Evolutionary conservation across 2,888 invertebrate genomes (phyloP), one percentile per base, ranked within the genome.

Genomic region (Meganola albula): DNA sequence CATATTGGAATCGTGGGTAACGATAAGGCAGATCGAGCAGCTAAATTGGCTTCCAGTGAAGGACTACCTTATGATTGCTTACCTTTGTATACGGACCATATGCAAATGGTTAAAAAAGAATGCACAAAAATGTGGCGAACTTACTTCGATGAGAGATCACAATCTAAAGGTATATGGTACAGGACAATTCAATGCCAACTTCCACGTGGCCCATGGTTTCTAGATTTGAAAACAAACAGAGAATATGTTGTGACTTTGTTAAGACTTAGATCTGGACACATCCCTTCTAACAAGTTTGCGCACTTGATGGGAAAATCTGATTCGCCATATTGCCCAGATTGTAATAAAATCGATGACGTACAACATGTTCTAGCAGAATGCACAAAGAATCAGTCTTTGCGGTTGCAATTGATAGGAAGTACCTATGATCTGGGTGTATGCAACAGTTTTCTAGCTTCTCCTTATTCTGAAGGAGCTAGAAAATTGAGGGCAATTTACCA

Each of bases 221-320:
- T 14, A 13, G 10, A 14, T 7, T 3, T 2, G n/a, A 14, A 9
- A 3, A 2, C 23, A 5, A 23, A 14, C 12, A 23, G 23, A 8
- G 13, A 10, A 1, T 24, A 24, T 22, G 18, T 24, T 2, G 24
- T 18, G 8, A 12, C 24, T 12, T 11, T 16, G 3, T 11, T 10
- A 12, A 24, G 18, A 24, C 18, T 31, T 11, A 9, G 24, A 5
- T 24, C 23, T 2, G 24, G 24, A 16, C 30, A 30, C n/a, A 24
- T 16, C 12, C 23, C 24, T 6, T 11, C 23, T 6, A 16, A 14
- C 16, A 31, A 23, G 4, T 29, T 23, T 10, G 16, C 10, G 9
- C 16, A 7, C 4, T 9, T 23, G 6, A 23, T 22, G 12, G 13
- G 23, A 10, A 22, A 22, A 13, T 8, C 28, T 21, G 12, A 12